Evolutionary conservation across 2,888 invertebrate species (phyloP), one percentile per base, ranked within the genome.

Genomic region (Pollenia labialis): DNA sequence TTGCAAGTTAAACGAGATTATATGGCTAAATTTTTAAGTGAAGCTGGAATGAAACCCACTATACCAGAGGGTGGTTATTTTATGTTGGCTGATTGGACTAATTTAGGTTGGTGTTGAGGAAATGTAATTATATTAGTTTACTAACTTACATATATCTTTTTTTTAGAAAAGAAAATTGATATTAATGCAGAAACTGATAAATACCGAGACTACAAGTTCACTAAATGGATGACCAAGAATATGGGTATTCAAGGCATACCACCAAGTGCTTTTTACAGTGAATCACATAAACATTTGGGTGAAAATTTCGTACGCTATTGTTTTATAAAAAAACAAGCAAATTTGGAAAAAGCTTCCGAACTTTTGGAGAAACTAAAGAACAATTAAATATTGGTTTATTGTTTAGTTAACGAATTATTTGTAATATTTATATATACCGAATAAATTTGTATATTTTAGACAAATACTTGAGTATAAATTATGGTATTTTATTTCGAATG

Each of bases 41-140:
- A 97, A 12, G 96, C 96, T 77, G 98, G 98, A 0, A 97, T 99
- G 96, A 95, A 95, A 54, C 98, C 99, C 0, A 97, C 97, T 0
- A 94, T 99, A 80, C 99, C 99, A 0, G 98, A 99, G 89, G 99
- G 98, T 4, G 99, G 99, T 0, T 99, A 99, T 94, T 99, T 99
- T 92, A 97, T 99, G 95, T 93, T 99, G 74, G 99, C 99, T 1
- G 98, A 99, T 93, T 98, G 97, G 96, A 95, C 96, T 11, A 94
- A 95, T 7, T 93, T 98, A 87, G 95, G 96, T 96, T 92, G 11
- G 48, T 66, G n/a, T 18, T 58, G 3, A 54, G 40, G 12, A 7
- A 58, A 32, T 6, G 4, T 32, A 32, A 6, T 32, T 32, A 32
- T 32, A 32, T 32, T 32, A 32, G 0, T 32, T 32, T 32, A 32